Evolutionary conservation across 1,140 invertebrate species (phyloP).

Genomic region (Carcinoscorpius rotundicauda): DNA sequence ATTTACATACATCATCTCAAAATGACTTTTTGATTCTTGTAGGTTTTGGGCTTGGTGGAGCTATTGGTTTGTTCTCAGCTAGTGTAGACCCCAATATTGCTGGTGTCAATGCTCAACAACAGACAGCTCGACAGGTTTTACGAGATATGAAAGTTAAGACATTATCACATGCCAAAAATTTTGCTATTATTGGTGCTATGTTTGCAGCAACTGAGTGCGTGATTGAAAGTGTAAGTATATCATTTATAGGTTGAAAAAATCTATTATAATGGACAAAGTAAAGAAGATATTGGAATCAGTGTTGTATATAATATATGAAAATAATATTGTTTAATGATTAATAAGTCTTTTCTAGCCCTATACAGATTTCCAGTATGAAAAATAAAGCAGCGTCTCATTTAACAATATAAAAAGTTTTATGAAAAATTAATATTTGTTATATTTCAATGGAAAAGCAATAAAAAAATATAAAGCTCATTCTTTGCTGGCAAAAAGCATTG

Average conservation of each 20-base stretch:
- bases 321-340: neutral
- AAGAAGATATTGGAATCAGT: neutral
- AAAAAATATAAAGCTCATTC: no score
- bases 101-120: slow-evolving; percentile 56
- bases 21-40: slow-evolving; percentile 15
- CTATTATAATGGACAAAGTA: neutral
- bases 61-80: slow-evolving; percentile 87
- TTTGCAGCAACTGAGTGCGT: slow-evolving; percentile 87
- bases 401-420: slow-evolving; percentile 27
- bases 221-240: slow-evolving; percentile 63
- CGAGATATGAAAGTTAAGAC: slow-evolving; percentile 85
- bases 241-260: neutral
- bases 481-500: no score
- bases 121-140: slow-evolving; percentile 68
- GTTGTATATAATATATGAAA: slow-evolving; percentile 1
- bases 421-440: slow-evolving; percentile 18
- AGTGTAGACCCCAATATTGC: slow-evolving; percentile 79
- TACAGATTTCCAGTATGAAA: neutral
- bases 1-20: no score
- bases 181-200: slow-evolving; percentile 83
- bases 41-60: slow-evolving; percentile 88
- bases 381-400: neutral
- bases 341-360: no score
- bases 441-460: neutral
- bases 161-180: slow-evolving; percentile 90